phyloP scores from a whole-genome alignment of 2,888 invertebrate species.

The Vesta saturnalis region DNA sequence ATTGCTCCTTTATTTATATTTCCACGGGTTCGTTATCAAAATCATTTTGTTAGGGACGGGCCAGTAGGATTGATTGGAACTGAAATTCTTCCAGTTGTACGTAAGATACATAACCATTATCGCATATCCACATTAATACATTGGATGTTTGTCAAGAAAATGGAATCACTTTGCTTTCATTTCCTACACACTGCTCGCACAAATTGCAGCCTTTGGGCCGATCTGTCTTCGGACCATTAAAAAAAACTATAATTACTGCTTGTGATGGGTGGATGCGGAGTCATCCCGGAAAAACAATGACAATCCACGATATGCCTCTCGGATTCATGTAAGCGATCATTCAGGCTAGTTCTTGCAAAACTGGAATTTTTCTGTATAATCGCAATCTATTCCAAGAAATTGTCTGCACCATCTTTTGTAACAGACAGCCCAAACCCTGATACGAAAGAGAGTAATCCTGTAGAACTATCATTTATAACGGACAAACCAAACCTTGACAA shows the following conservation, averaged over 20 bases:
- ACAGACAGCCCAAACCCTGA: conserved; percentile 13
- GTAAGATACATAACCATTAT: too few species aligned
- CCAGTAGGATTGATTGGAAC: too few species aligned
- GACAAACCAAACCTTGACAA: not conserved
- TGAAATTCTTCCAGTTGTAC: too few species aligned
- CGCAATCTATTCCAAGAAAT: conserved; percentile 4
- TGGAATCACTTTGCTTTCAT: conserved; percentile 32
- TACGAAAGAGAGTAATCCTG: not conserved
- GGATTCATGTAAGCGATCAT: conserved; percentile 21
- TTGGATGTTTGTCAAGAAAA: conserved; percentile 36
- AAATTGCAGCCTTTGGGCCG: conserved; percentile 40
- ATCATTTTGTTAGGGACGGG: not conserved
- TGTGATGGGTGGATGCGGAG: conserved; percentile 33
- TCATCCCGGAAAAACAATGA: conserved; percentile 34
- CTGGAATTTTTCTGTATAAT: conserved; percentile 13
- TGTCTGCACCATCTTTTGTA: conserved; percentile 13
- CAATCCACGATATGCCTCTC: conserved; percentile 33
- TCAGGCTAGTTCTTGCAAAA: not conserved
- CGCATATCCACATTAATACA: conserved; percentile 31
- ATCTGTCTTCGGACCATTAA: conserved; percentile 34
- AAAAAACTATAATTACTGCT: conserved; percentile 26
- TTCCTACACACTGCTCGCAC: conserved; percentile 38
- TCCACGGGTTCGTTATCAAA: not conserved
- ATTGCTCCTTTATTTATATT: not conserved
- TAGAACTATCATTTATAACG: not conserved